Conservation (phyloP, 2,113 vertebrate genomes). For the Speoplatyrhinus poulsoni region DNA sequence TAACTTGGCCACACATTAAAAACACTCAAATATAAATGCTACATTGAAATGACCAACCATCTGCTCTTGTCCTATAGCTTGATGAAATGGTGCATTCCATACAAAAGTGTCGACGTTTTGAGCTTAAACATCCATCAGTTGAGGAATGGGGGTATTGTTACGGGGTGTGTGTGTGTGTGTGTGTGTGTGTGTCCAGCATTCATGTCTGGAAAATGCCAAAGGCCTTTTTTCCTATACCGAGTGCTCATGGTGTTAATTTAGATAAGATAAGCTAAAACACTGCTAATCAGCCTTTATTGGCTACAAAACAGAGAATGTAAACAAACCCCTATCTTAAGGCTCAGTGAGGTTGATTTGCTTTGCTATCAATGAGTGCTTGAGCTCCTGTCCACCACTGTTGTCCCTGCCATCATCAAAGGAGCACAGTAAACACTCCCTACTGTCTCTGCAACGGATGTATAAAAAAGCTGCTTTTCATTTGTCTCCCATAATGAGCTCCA, state of each 20-base stretch:
- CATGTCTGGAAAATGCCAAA: neutral
- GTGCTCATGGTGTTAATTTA: slow-evolving; percentile 44
- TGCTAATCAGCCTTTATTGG: slow-evolving; percentile 41
- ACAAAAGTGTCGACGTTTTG: neutral
- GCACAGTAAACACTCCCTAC: neutral
- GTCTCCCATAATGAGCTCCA: neutral
- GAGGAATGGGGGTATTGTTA: no score
- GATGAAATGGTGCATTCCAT: neutral
- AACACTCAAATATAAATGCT: no score
- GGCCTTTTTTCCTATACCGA: neutral
- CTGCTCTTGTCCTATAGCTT: neutral
- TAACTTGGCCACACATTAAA: no score
- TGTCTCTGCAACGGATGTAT: slow-evolving; percentile 5
- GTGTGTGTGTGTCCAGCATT: neutral
- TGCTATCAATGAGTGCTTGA: neutral
- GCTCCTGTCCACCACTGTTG: neutral
- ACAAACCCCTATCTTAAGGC: slow-evolving; percentile 33
- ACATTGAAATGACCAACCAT: no score
- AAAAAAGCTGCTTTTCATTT: slow-evolving; percentile 3
- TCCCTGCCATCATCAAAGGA: slow-evolving; percentile 5
- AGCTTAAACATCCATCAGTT: slow-evolving; percentile 8
- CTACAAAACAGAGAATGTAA: slow-evolving; percentile 42
- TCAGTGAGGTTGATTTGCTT: neutral
- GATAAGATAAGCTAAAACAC: slow-evolving; percentile 57
- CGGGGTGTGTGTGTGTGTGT: slow-evolving; percentile 16